Conservation (phyloP, 1,140 invertebrate genomes). For the Varroa destructor region DNA sequence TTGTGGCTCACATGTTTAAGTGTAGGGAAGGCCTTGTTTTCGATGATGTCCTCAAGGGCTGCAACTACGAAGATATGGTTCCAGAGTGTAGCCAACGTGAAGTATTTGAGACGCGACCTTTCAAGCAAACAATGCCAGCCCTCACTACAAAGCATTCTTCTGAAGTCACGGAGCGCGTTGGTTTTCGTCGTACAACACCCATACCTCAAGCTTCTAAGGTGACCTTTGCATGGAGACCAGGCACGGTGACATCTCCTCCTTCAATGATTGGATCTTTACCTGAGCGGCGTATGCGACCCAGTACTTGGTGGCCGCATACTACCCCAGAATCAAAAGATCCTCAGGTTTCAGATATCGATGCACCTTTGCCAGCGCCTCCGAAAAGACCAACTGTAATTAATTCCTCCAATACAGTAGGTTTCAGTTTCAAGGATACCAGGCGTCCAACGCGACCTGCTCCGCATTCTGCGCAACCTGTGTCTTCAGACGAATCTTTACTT, state of each 20-base stretch:
- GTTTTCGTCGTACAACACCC: background rate
- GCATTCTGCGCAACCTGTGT: too few species aligned
- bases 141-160: background rate
- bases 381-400: too few species aligned
- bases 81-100: conserved; percentile 1
- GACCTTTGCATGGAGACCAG: conserved; percentile 17
- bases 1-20: conserved; percentile 17
- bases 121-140: background rate
- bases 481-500: too few species aligned
- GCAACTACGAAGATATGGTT: conserved; percentile 25
- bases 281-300: too few species aligned
- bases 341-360: too few species aligned
- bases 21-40: conserved; percentile 14
- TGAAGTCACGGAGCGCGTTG: background rate
- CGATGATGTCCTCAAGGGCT: conserved; percentile 3
- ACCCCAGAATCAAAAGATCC: too few species aligned
- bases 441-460: too few species aligned
- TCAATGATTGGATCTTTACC: too few species aligned
- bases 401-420: too few species aligned
- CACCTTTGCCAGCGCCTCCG: too few species aligned
- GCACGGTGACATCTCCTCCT: background rate
- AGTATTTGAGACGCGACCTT: background rate
- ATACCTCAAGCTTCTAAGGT: background rate
- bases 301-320: too few species aligned
- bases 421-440: too few species aligned